Base-by-base conservation (phyloP, 2,888 invertebrate genomes). In the Nemotelus pantherinus region DNA sequence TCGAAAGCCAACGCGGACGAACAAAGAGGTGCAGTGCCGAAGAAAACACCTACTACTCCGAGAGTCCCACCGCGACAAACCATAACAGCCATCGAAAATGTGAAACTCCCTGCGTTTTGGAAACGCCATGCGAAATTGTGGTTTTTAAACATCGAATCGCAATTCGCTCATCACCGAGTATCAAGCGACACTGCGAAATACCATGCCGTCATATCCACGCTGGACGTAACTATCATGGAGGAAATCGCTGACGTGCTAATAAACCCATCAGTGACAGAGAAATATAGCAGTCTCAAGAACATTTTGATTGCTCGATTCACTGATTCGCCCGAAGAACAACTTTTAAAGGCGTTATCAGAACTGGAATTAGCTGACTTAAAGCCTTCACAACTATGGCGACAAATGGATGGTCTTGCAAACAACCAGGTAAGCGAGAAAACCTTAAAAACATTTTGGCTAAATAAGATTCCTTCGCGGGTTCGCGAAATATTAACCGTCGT, bases 101-200 rank as follows among this genome's bases (percentile, higher is more conserved):
- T 63, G 7, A 63, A 63, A 63, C 43, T 67, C 4, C 67, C 25
- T 48, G 4, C 67, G 41, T 50, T 67, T 67, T 67, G 67, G 67
- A 67, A 48, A n/a, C 48, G 25, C 7, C 47, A 48, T 25, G 50
- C 50, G 39, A 43, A 45, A 45, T 7, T 65, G 10, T 65, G 65
- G 65, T 65, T 44, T 25, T 9, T 45, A 9, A 43, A 44, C 39
- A n/a, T 50, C 50, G 48, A 67, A 48, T 67, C 50, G 6, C 67
- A 67, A 39, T 67, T 67, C 48, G 48, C 50, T 4, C 50, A 50
- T n/a, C n/a, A n/a, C n/a, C n/a, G n/a, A n/a, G n/a, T n/a, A n/a
- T n/a, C n/a, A n/a, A n/a, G n/a, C n/a, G n/a, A n/a, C n/a, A n/a
- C n/a, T n/a, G n/a, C n/a, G n/a, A 67, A 67, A 50, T 67, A 25